These are phyloP conservation scores for Rhynchonema sp. DNA, from an alignment of 2,888 invertebrate species.

Conservation along the genomic window DNA sequence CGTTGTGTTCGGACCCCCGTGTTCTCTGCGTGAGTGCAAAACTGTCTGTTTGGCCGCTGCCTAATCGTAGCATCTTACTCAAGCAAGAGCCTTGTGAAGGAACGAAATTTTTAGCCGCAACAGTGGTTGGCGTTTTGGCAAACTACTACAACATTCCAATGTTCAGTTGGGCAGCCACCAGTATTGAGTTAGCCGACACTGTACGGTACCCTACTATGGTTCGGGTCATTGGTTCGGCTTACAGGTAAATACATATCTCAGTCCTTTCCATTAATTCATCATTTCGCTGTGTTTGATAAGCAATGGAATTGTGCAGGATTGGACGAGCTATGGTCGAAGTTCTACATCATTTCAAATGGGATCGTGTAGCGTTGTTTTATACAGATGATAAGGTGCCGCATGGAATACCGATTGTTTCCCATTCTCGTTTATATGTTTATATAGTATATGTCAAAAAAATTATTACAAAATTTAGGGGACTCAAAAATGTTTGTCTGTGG, in stretches of 20 bases:
- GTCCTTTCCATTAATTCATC: too few relatives aligned
- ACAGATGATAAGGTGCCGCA: conserved; percentile 9
- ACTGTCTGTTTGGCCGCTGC: too few relatives aligned
- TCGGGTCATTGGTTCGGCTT: conserved; percentile 5
- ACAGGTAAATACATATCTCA: conserved; percentile 2
- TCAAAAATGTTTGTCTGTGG: not conserved
- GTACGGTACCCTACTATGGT: conserved; percentile 11
- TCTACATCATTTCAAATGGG: conserved; percentile 13
- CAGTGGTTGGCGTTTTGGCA: conserved; percentile 10
- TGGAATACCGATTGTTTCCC: not conserved
- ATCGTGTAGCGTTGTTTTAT: conserved; percentile 14
- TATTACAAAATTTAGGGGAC: not conserved
- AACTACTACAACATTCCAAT: conserved; percentile 14
- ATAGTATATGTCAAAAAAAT: not conserved
- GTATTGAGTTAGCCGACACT: conserved; percentile 9
- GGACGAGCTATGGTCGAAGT: conserved; percentile 13
- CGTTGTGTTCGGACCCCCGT: conserved; percentile 4
- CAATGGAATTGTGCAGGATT: too few relatives aligned
- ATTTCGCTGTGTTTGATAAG: too few relatives aligned
- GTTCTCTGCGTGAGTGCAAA: not conserved
- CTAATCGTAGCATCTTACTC: too few relatives aligned
- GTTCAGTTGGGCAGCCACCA: conserved; percentile 14
- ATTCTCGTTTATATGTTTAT: not conserved
- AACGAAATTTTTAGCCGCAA: conserved; percentile 12
- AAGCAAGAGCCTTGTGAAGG: too few relatives aligned